Evolutionary conservation across 2,113 vertebrate genomes (phyloP), one percentile per base, ranked within the genome.

Genomic region (Pontoporia blainvillei): DNA sequence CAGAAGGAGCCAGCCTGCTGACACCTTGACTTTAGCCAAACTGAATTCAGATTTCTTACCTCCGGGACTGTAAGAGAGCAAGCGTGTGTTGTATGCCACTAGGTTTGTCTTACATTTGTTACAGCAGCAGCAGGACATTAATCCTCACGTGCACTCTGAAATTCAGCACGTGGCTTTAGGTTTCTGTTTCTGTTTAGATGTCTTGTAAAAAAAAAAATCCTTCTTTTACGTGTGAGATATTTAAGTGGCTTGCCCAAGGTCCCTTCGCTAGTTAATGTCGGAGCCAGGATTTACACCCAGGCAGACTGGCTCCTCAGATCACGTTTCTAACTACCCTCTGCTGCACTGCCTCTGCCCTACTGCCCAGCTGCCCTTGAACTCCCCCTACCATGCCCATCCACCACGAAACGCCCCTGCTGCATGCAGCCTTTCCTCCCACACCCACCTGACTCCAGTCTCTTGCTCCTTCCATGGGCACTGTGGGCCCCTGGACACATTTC

Each of bases 291-390:
- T 49, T 15, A 27, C 0, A 11, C n/a, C 27, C 66, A 52, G 61
- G 66, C 46, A 36, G 36, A 41, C 36, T 10, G 39, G 57, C 78
- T 46, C 34, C 73, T 93, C 57, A 59, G 83, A 39, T 72, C 36
- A 8, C 0, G 0, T 49, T 18, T 49, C 44, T 46, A 78, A 64
- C 36, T 71, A 46, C 27, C n/a, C 0, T 2, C 0, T 2, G 31
- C 2, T 0, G 4, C 20, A 4, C 73, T n/a, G 54, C 41, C 39
- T 71, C 23, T 78, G 34, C 18, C 4, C 59, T 2, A 4, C 52
- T 44, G 36, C 39, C 64, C 54, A 9, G 0, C n/a, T 69, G 3
- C 54, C 39, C 66, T 46, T 44, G 6, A 75, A 29, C 15, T 13
- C 5, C 46, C 34, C 72, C 52, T 3, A 4, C 73, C 13, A 0